Evolutionary conservation across 2,888 invertebrate genomes (phyloP).

Genomic region (Tubulanus polymorphus): DNA sequence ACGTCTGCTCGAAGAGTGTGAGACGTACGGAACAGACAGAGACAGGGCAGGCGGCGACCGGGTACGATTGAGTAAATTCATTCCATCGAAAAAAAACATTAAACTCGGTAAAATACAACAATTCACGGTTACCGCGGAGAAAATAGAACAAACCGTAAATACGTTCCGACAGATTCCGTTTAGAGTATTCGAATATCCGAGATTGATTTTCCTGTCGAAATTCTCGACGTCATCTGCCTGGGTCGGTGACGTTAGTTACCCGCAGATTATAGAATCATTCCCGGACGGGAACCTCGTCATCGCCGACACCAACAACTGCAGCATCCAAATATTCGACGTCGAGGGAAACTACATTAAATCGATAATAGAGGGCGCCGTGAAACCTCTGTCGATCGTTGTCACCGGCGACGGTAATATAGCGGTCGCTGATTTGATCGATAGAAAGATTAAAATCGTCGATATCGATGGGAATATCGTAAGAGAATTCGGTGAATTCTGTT

Average conservation of each 20-base stretch:
- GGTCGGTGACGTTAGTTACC: neutral
- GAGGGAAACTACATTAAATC: neutral
- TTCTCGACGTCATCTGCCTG: neutral
- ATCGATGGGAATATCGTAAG: slow-evolving; percentile 13
- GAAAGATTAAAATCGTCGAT: slow-evolving; percentile 19
- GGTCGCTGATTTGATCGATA: slow-evolving; percentile 25
- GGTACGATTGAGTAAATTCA: neutral
- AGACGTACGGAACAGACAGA: neutral
- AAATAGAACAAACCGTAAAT: neutral
- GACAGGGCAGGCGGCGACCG: neutral
- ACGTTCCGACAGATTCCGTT: no score
- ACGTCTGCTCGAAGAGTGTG: neutral
- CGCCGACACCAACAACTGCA: neutral
- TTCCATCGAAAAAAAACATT: neutral
- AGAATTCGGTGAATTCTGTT: slow-evolving; percentile 16
- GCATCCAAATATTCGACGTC: neutral
- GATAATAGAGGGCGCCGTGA: neutral
- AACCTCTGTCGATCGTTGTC: slow-evolving; percentile 6
- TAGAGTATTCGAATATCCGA: neutral
- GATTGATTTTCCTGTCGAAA: neutral
- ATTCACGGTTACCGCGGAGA: neutral
- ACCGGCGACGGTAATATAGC: slow-evolving; percentile 16
- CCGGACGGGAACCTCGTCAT: neutral
- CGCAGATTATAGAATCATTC: neutral
- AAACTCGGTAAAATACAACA: neutral